Evolutionary conservation across 2,113 vertebrate species (phyloP).

Genomic region (Taurulus bubalis): DNA sequence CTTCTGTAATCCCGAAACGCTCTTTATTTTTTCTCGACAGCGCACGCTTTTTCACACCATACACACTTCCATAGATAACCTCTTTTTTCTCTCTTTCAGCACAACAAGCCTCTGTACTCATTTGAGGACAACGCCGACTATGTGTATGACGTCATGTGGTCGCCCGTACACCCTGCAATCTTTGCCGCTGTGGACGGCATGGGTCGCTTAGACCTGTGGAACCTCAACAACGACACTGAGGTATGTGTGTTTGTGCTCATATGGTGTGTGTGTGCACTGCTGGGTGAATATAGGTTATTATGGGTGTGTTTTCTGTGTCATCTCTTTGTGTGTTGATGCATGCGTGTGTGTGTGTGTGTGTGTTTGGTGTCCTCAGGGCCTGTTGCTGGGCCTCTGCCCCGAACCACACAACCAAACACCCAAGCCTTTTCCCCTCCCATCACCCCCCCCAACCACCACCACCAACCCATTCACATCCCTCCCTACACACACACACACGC

Average conservation of each 20-base stretch:
- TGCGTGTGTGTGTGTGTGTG: conserved; percentile 51
- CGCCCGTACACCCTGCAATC: conserved; percentile 92
- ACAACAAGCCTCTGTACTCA: conserved; percentile 98
- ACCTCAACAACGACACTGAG: conserved; percentile 98
- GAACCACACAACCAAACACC: conserved; percentile 73
- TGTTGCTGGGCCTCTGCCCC: conserved; percentile 61
- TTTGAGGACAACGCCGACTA: conserved; percentile 99
- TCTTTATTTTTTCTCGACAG: conserved; percentile 25
- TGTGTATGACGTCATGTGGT: conserved; percentile 98
- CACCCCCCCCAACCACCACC: conserved; percentile 24
- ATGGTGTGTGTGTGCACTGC: background rate
- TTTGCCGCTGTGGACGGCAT: conserved; percentile 97
- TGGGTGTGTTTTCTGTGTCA: conserved; percentile 45
- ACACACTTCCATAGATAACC: conserved; percentile 7
- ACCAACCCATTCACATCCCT: conserved; percentile 48
- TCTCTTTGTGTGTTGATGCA: conserved; percentile 46
- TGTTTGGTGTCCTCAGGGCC: conserved; percentile 61
- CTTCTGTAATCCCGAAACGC: conserved; percentile 53
- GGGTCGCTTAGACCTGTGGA: conserved; percentile 97
- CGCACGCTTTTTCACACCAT: conserved; percentile 35
- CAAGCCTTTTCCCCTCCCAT: conserved; percentile 54
- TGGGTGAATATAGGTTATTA: conserved; percentile 17
- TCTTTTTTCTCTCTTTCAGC: conserved; percentile 85
- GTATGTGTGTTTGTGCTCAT: conserved; percentile 79
- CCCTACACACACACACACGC: conserved; percentile 8